Percentiles rank a stretch among this genome's conserved stretches.
Evolutionary conservation across 2,888 invertebrate genomes (phyloP).

Genomic region (Cataglyphis rosenhaueri): DNA sequence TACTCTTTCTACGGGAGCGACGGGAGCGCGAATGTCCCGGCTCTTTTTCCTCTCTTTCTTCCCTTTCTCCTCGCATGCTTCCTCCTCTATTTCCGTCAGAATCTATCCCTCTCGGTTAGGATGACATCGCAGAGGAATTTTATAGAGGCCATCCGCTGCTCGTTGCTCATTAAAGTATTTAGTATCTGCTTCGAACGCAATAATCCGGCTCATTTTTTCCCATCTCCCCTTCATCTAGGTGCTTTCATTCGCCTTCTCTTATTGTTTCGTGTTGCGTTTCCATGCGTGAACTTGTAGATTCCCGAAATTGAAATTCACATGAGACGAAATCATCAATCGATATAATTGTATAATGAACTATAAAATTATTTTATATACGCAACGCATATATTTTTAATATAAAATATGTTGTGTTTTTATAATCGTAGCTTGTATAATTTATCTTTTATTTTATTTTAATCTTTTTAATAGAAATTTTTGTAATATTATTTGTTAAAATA

Average conservation of each 20-base stretch:
- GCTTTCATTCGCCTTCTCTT: not conserved
- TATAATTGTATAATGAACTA: not conserved
- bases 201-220: constrained; percentile 54
- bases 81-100: constrained; percentile 20
- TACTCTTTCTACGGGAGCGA: constrained; percentile 3
- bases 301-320: not conserved
- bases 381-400: not conserved
- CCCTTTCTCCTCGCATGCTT: not conserved
- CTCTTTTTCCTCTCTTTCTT: constrained; percentile 5
- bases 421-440: not conserved
- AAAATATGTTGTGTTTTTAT: not conserved
- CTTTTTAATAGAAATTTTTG: not conserved
- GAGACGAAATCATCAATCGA: not conserved
- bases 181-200: constrained; percentile 62
- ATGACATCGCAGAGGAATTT: constrained; percentile 66
- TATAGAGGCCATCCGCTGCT: constrained; percentile 59
- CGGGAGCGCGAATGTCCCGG: constrained; percentile 28
- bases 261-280: constrained; percentile 35
- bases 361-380: not conserved
- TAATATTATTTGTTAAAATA: constrained; percentile 9
- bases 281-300: not conserved
- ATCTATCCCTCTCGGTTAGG: constrained; percentile 36
- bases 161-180: constrained; percentile 75
- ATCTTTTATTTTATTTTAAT: not conserved
- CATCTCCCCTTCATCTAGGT: not conserved